Evolutionary conservation across 2,797 vertebrate species (phyloP).

Genomic region (Eutrigla gurnardus): DNA sequence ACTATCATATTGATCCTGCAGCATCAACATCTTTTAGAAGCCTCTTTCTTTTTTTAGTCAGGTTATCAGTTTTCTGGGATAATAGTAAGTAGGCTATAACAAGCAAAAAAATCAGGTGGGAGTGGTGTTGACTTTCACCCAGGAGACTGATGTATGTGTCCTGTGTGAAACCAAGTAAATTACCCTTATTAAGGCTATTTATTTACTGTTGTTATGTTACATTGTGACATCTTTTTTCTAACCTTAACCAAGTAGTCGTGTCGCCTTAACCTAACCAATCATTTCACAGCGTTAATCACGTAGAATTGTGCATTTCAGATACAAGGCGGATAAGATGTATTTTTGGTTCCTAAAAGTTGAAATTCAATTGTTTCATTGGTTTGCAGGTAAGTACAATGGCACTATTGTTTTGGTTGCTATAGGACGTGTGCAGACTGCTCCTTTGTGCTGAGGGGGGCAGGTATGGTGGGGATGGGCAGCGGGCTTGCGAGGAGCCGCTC

Average conservation of each 20-base stretch:
- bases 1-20: constrained; percentile 3
- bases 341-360: neutral
- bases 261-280: too few species aligned
- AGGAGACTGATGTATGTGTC: neutral
- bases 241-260: too few species aligned
- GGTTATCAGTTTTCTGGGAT: neutral
- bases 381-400: neutral
- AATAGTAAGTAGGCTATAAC: neutral
- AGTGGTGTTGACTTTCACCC: neutral
- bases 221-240: too few species aligned
- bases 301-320: neutral
- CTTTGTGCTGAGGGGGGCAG: constrained; percentile 36
- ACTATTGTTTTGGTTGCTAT: neutral
- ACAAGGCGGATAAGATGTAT: neutral
- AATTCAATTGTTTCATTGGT: neutral
- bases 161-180: neutral
- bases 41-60: neutral
- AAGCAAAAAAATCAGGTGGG: neutral
- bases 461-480: constrained; percentile 39
- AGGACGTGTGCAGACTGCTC: constrained; percentile 8
- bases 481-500: constrained; percentile 35
- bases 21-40: constrained; percentile 5
- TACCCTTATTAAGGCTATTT: too few species aligned
- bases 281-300: neutral
- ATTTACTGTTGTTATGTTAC: too few species aligned